Evolutionary conservation across 2,113 vertebrate genomes (phyloP).

Genomic region (Pteropus alecto): DNA sequence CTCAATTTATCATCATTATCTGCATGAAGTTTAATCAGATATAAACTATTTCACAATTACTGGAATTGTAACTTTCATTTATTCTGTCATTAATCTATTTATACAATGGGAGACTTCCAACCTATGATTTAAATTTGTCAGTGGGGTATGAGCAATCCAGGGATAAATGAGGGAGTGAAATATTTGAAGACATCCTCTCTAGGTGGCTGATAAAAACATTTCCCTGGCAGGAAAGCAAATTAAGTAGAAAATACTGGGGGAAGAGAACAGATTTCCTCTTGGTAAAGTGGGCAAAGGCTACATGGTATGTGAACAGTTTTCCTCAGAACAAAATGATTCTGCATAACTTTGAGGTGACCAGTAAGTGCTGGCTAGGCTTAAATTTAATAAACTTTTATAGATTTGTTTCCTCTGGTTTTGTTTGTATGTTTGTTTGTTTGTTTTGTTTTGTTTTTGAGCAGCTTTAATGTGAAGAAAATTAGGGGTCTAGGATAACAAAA

Average conservation of each 20-base stretch:
- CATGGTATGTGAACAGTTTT: neutral
- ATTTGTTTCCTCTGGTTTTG: neutral
- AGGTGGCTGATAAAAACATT: neutral
- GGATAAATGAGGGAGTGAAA: neutral
- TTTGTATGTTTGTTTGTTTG: neutral
- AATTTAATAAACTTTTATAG: neutral
- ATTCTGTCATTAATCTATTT: neutral
- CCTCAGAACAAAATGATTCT: neutral
- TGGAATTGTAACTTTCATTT: neutral
- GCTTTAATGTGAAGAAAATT: neutral
- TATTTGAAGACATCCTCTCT: neutral
- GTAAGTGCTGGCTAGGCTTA: neutral
- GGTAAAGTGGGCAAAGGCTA: neutral
- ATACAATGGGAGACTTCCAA: neutral
- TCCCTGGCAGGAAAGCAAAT: neutral
- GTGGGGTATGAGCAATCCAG: neutral
- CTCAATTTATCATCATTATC: neutral
- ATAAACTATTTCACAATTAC: neutral
- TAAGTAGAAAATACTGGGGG: neutral
- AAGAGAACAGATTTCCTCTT: neutral
- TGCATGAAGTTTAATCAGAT: neutral
- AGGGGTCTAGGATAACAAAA: neutral
- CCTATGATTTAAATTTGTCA: neutral
- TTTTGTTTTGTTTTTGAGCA: neutral
- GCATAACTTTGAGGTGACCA: neutral